A percentile compares a stretch with the other conserved stretches of the same genome.
These are phyloP conservation scores for Apostichopus japonicus DNA, from an alignment of 35 echinoderm and acorn worm species.

Conservation along the genomic window DNA sequence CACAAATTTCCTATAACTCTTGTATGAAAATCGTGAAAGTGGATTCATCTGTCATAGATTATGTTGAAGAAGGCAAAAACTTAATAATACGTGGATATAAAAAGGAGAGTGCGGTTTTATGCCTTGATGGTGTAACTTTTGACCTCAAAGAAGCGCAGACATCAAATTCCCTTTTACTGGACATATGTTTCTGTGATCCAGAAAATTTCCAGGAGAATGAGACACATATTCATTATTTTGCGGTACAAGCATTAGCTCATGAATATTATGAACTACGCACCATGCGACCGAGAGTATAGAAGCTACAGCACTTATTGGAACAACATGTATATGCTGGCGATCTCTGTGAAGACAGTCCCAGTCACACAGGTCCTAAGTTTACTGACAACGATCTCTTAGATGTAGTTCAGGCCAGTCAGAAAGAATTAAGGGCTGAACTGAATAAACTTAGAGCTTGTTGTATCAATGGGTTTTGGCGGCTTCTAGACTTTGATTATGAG, in stretches of 20 bases:
- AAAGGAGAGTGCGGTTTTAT: conserved; percentile 83
- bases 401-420: conserved; percentile 77
- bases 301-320: conserved; percentile 66
- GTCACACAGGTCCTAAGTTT: conserved; percentile 60
- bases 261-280: conserved; percentile 81
- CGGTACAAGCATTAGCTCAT: conserved; percentile 79
- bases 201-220: conserved; percentile 41
- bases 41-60: conserved; percentile 50
- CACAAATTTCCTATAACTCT: too few relatives aligned
- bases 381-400: conserved; percentile 64
- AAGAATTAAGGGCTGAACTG: conserved; percentile 75
- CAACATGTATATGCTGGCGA: conserved; percentile 70
- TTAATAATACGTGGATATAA: conserved; percentile 83
- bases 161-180: conserved; percentile 83
- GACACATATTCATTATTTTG: conserved; percentile 45
- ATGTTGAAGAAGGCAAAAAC: conserved; percentile 71
- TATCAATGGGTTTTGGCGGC: conserved; percentile 83
- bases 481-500: conserved; percentile 85
- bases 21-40: conserved; percentile 80
- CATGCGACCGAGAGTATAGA: conserved; percentile 78
- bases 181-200: conserved; percentile 41
- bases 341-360: conserved; percentile 70
- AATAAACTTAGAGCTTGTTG: conserved; percentile 74
- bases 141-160: conserved; percentile 86
- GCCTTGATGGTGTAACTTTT: conserved; percentile 73